Base-by-base conservation (phyloP, 35 echinoderm and acorn worm species). In the Stichopus chloronotus region DNA sequence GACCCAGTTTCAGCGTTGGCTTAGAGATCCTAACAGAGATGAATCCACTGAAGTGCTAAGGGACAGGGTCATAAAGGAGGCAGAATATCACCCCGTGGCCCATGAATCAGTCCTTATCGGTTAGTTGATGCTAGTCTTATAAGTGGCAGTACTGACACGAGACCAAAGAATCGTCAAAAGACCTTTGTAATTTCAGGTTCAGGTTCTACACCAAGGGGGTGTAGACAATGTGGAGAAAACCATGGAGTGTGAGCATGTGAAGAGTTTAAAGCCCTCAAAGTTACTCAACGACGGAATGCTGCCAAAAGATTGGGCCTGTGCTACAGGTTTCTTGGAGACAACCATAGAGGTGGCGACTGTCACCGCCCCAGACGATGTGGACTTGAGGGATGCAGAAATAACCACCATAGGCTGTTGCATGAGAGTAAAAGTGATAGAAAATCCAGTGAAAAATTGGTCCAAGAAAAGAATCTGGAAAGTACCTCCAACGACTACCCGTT, bases 221-320 rank as follows among this genome's bases (percentile, higher is more conserved):
- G 68, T 19, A 13, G 21, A 72, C 68, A 72, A 20, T 72, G 68
- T 72, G 5, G 53, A 8, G 72, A 22, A 78, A 6, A 53, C 12
- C 88, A 91, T 91, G 88, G 88, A 25, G 53, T 91, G 25, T 91
- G 88, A 25, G 72, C 25, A 14, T 91, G 88, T 91, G 16, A n/a
- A 19, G 20, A 78, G 19, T 77, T 76, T 56, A 91, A 91, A n/a
- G n/a, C 20, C 6, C 19, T 76, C 7, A 91, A 11, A 5, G 52
- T 91, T 5, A 76, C 21, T 54, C 69, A 91, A 91, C 63, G 88
- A 30, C 78, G 88, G 88, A 2, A 90, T 5, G 4, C 52, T 14
- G 63, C 88, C 24, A 90, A 90, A 74, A 4, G 11, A 20, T 16
- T 8, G 14, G 68, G 54, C n/a, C 55, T 78, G 19, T 72, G 54